Base-by-base conservation (phyloP, 2,888 invertebrate genomes). In the Drosophila vallismaia region DNA sequence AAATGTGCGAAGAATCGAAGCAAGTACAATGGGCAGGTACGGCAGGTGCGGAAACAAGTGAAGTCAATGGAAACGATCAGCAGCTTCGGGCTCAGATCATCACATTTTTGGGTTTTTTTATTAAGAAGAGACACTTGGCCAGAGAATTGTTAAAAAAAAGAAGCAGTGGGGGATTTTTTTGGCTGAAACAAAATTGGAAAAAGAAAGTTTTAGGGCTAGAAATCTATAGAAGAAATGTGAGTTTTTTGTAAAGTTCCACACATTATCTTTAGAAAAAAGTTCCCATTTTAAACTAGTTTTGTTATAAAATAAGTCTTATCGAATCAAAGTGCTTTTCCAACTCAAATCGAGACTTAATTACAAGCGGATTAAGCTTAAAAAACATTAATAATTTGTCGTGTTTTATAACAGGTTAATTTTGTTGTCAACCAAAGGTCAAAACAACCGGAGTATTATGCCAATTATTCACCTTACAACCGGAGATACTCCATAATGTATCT, bases 1-100 rank as follows among this genome's bases (percentile, higher is more conserved):
- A 0, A 29, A 46, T 36, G 26, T 66, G 63, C 52, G 44, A 63
- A 63, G 44, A 60, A 62, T 14, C 26, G 31, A 7, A 26, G 36
- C 49, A 31, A 38, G n/a, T 38, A 38, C 36, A 64, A 14, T 3
- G 60, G 19, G 19, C 19, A 19, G 19, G 19, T 19, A 19, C 19
- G 19, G 9, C 40, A 29, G 49, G 42, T 42, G 31, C 12, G 33
- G 29, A 62, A n/a, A 14, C 14, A 31, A n/a, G 12, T 63, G 4
- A 45, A 52, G 44, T 29, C 12, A 44, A 50, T 26, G 10, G 10
- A 48, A 28, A 26, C 12, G 12, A 28, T 60, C 12, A 19, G 1
- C 19, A 19, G 19, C 14, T 8, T 40, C 8, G 40, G 6, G 7
- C 38, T 38, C 12, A 42, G 40, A 42, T 42, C 40, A 14, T 42